Conservation (phyloP, 2,888 invertebrate species). For the Mimumesa dahlbomi region DNA sequence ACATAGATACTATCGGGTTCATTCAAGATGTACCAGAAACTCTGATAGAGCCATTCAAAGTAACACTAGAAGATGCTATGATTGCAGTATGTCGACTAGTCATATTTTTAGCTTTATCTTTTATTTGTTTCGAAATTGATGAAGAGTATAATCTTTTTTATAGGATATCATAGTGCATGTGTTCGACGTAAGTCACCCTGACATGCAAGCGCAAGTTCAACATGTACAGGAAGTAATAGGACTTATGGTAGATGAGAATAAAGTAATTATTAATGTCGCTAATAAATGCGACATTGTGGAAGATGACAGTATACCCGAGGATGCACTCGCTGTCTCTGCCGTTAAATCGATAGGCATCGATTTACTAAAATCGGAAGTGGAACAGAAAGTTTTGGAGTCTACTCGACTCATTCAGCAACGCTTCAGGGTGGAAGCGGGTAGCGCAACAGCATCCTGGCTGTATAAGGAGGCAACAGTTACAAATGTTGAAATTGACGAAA, state of each 20-base stretch:
- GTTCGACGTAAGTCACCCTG: slow-evolving; percentile 89
- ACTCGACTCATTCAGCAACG: slow-evolving; percentile 82
- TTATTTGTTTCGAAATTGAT: too few species aligned
- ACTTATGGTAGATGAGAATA: slow-evolving; percentile 80
- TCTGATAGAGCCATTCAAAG: slow-evolving; percentile 89
- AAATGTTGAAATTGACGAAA: slow-evolving; percentile 80
- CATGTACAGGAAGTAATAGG: slow-evolving; percentile 86
- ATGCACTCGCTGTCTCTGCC: slow-evolving; percentile 81
- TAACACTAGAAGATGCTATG: slow-evolving; percentile 90
- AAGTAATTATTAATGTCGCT: slow-evolving; percentile 84
- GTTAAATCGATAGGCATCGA: slow-evolving; percentile 80
- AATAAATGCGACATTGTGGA: slow-evolving; percentile 87
- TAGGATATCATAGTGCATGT: slow-evolving; percentile 91
- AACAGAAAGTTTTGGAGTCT: slow-evolving; percentile 81
- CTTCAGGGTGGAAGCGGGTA: slow-evolving; percentile 83
- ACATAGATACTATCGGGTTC: slow-evolving; percentile 93
- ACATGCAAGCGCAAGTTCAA: slow-evolving; percentile 84
- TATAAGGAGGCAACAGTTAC: slow-evolving; percentile 85
- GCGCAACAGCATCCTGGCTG: slow-evolving; percentile 84
- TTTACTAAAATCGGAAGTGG: slow-evolving; percentile 79
- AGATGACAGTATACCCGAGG: slow-evolving; percentile 57
- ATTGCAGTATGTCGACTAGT: slow-evolving; percentile 82
- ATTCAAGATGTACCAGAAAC: slow-evolving; percentile 91
- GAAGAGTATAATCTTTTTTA: slow-evolving; percentile 14
- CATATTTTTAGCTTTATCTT: not conserved